Percentiles rank a stretch among this genome's conserved stretches.
These are phyloP conservation scores for Psittacula cyanocephala DNA, from an alignment of 2,113 vertebrate genomes.

Conservation along the genomic window DNA sequence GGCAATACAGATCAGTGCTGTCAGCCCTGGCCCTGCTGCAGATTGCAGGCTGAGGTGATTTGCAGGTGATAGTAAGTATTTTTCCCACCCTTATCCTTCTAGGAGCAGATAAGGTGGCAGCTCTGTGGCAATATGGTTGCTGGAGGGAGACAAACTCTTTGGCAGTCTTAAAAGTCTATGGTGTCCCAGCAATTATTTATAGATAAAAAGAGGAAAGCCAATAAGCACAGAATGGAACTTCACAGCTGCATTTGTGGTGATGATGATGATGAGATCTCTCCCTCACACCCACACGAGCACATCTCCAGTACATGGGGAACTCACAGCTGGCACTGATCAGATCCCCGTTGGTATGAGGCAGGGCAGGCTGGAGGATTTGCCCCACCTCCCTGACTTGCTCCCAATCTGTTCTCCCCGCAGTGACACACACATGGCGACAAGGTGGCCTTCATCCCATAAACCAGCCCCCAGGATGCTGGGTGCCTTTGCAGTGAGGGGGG, in stretches of 20 bases:
- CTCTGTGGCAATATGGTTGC: conserved; percentile 22
- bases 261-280: conserved; percentile 35
- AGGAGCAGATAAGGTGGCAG: conserved; percentile 61
- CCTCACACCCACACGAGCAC: background rate
- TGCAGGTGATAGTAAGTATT: conserved; percentile 67
- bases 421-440: rapidly evolving
- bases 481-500: rapidly evolving
- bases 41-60: conserved; percentile 41
- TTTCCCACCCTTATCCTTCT: conserved; percentile 44
- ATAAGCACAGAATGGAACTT: conserved; percentile 14
- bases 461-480: background rate
- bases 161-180: conserved; percentile 56
- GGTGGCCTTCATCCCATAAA: background rate
- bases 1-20: background rate
- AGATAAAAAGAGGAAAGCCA: conserved; percentile 64
- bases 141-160: conserved; percentile 59
- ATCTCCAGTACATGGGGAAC: background rate
- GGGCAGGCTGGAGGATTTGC: background rate
- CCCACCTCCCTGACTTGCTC: background rate
- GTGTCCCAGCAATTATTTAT: conserved; percentile 59
- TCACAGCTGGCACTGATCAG: background rate
- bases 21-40: background rate
- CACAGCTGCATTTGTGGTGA: conserved; percentile 27
- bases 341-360: background rate
- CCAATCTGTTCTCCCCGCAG: background rate